A percentile compares a stretch with the other conserved stretches of the same genome.
Conservation (phyloP, 2,888 invertebrate species). For the Drosophila testacea region DNA sequence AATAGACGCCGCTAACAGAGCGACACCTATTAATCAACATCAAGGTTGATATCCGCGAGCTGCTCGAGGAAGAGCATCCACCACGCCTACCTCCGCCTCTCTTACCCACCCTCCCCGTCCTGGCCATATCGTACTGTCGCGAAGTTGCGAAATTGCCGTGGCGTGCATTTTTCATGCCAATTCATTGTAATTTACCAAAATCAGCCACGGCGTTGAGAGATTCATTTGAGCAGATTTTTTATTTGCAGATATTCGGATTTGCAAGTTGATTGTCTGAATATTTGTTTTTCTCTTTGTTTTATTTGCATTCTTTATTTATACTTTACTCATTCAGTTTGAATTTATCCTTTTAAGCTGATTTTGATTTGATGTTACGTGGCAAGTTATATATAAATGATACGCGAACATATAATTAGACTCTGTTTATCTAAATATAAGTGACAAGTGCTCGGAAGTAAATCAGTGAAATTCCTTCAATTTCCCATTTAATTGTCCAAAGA, state of each 20-base stretch:
- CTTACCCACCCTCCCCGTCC: conserved; percentile 7
- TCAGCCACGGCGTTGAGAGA: conserved; percentile 49
- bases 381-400: conserved; percentile 34
- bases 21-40: conserved; percentile 82
- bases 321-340: conserved; percentile 49
- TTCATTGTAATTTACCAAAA: conserved; percentile 66
- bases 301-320: conserved; percentile 21
- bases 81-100: conserved; percentile 27
- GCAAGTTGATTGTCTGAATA: conserved; percentile 21
- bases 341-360: conserved; percentile 74
- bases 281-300: conserved; percentile 35
- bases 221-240: conserved; percentile 36
- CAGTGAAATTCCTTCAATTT: conserved; percentile 47
- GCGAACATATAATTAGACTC: conserved; percentile 35
- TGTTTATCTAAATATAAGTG: conserved; percentile 48
- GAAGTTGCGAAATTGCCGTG: conserved; percentile 72
- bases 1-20: conserved; percentile 65
- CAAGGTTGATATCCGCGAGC: conserved; percentile 81
- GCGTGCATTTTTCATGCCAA: conserved; percentile 62
- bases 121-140: conserved; percentile 21
- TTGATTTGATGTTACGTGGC: conserved; percentile 29
- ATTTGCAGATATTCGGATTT: conserved; percentile 4
- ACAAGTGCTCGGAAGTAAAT: conserved; percentile 70
- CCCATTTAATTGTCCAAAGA: conserved; percentile 17
- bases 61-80: conserved; percentile 66